Conservation (phyloP, 2,797 vertebrate genomes). For the Heteromormyrus szaboi region DNA sequence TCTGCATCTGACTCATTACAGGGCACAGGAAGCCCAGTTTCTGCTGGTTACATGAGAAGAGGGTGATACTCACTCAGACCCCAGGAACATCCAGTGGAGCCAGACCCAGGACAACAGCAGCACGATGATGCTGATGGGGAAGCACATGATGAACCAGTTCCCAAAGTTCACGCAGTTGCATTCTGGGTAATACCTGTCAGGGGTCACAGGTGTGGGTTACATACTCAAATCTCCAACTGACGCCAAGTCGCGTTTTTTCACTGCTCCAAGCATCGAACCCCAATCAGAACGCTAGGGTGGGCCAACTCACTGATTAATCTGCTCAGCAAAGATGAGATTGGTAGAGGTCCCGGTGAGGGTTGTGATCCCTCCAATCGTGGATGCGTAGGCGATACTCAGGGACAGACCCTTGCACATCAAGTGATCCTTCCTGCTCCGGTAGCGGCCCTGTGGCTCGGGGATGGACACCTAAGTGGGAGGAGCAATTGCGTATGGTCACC, state of each 20-base stretch:
- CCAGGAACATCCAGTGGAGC: constrained; percentile 83
- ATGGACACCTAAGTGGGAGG: constrained; percentile 27
- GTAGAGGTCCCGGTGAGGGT: constrained; percentile 86
- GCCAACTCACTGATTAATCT: constrained; percentile 76
- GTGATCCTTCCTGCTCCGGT: constrained; percentile 56
- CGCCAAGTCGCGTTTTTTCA: background rate
- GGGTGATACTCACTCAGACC: constrained; percentile 75
- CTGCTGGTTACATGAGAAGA: background rate
- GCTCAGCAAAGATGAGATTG: constrained; percentile 84
- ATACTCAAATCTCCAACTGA: background rate
- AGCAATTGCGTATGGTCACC: background rate
- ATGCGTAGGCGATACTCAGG: constrained; percentile 79
- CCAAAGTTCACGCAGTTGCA: constrained; percentile 81
- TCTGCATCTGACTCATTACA: background rate
- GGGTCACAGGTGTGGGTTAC: background rate
- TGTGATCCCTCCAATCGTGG: constrained; percentile 80
- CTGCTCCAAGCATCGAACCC: background rate
- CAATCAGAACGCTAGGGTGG: background rate
- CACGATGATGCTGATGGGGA: constrained; percentile 71
- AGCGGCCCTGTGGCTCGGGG: constrained; percentile 41
- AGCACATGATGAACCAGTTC: constrained; percentile 79
- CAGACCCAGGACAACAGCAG: constrained; percentile 80
- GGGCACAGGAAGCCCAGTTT: background rate
- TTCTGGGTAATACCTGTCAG: constrained; percentile 69
- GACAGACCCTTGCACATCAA: constrained; percentile 82